Base-by-base conservation (phyloP, 2,113 vertebrate genomes). In the Hippocampus mohnikei region DNA sequence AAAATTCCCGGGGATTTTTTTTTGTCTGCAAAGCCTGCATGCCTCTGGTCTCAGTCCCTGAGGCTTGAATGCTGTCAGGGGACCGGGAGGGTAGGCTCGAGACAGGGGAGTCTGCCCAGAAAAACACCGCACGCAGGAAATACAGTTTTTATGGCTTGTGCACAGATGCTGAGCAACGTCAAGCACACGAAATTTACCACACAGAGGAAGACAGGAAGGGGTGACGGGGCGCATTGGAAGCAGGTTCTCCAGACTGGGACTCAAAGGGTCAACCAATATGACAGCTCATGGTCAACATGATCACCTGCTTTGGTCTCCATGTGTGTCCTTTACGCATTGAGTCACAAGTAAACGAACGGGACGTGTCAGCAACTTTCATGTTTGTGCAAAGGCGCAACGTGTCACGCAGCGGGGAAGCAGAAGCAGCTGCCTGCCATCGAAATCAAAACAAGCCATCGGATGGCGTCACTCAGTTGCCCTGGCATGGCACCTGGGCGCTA, bases 111-210 rank as follows among this genome's bases (percentile, higher is more conserved):
- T 20, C 70, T 81, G 84, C 83, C 84, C 58, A 87, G 74, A 81
- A 83, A 83, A 87, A 89, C 82, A 89, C 44, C 78, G 3, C 25
- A 71, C 66, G 75, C 74, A 85, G 87, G 85, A 87, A 89, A 85
- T 68, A 50, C 58, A 63, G 50, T 50, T 77, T 82, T 75, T 59
- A 74, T 60, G 75, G 74, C 41, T n/a, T 62, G 72, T 79, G 70
- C 18, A 67, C 66, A 33, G 59, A 71, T 48, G 40, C 63, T 18
- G 67, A 37, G 72, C 66, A 37, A 63, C 53, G 11, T 82, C 76
- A 76, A 66, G 75, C 70, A 73, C 66, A 48, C 53, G 2, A 64
- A 18, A 65, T 72, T 81, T 68, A 67, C 48, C 50, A 73, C 25
- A 70, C 60, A 67, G 27, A 75, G 66, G 72, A 55, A 3, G 52